phyloP scores from a whole-genome alignment of 2,797 vertebrate genomes.

The Bovichtus diacanthus region DNA sequence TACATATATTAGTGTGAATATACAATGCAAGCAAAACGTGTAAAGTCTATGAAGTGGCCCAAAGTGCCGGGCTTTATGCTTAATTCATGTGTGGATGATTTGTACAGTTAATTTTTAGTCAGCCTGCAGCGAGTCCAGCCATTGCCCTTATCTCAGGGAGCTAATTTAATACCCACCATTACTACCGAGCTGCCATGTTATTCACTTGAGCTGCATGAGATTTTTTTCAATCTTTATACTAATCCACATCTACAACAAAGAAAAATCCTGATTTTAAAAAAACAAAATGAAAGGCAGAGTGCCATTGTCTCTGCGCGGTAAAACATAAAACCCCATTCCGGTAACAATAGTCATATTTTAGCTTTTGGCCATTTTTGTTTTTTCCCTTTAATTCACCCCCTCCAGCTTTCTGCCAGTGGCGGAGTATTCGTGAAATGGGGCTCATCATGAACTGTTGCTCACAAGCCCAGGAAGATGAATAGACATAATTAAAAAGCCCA shows the following conservation, averaged over 20 bases:
- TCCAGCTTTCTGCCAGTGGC: slow-evolving; percentile 54
- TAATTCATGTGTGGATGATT: slow-evolving; percentile 39
- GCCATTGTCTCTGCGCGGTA: background rate
- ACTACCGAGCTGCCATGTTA: slow-evolving; percentile 21
- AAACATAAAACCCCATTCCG: slow-evolving; percentile 30
- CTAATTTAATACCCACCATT: slow-evolving; percentile 53
- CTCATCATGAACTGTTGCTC: slow-evolving; percentile 78
- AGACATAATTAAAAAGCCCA: slow-evolving; percentile 84
- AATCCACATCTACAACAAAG: slow-evolving; percentile 28
- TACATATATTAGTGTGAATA: background rate
- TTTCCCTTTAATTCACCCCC: slow-evolving; percentile 54
- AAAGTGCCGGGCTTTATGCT: background rate
- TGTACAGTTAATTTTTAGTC: slow-evolving; percentile 33
- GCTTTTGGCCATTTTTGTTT: slow-evolving; percentile 42
- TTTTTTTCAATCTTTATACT: slow-evolving; percentile 36
- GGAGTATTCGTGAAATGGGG: slow-evolving; percentile 67
- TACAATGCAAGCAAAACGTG: background rate
- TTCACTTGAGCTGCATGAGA: slow-evolving; percentile 40
- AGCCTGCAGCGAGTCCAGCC: slow-evolving; percentile 30
- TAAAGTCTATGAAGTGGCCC: background rate
- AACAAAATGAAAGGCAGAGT: background rate
- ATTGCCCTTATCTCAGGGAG: slow-evolving; percentile 19
- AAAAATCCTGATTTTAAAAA: background rate
- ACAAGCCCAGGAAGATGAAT: slow-evolving; percentile 81
- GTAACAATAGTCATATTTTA: slow-evolving; percentile 68